Conservation (phyloP, 2,797 vertebrate species). For the Chromis chromis region DNA sequence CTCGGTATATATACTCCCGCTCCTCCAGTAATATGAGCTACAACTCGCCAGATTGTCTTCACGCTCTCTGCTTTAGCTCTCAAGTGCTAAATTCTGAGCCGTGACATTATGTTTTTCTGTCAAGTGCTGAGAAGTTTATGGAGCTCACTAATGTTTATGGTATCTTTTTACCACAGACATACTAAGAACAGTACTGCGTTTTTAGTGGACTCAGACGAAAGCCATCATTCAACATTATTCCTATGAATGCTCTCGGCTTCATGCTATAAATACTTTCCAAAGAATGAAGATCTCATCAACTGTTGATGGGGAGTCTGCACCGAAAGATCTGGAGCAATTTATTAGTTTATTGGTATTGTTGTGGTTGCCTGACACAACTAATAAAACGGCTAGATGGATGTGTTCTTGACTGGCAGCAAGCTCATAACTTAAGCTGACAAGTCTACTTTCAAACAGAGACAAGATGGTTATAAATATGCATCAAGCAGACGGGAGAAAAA, state of each 20-base stretch:
- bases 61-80: too few relatives aligned
- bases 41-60: too few relatives aligned
- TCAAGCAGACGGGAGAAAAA: conserved; percentile 1
- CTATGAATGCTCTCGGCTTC: neutral
- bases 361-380: neutral
- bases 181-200: neutral
- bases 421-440: conserved; percentile 8
- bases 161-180: too few relatives aligned
- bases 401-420: neutral
- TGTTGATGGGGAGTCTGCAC: neutral
- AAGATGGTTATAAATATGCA: conserved; percentile 33
- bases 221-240: neutral
- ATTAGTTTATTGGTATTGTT: neutral
- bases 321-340: neutral
- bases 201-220: neutral
- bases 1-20: neutral
- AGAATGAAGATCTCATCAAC: neutral
- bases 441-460: conserved; percentile 15
- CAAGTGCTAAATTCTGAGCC: too few relatives aligned
- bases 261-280: too few relatives aligned
- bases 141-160: too few relatives aligned
- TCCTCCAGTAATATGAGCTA: too few relatives aligned
- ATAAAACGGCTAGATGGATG: neutral
- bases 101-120: too few relatives aligned
- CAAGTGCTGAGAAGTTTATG: too few relatives aligned